These are phyloP conservation scores for Camarhynchus parvulus DNA, from an alignment of 2,113 vertebrate species.

Conservation along the genomic window DNA sequence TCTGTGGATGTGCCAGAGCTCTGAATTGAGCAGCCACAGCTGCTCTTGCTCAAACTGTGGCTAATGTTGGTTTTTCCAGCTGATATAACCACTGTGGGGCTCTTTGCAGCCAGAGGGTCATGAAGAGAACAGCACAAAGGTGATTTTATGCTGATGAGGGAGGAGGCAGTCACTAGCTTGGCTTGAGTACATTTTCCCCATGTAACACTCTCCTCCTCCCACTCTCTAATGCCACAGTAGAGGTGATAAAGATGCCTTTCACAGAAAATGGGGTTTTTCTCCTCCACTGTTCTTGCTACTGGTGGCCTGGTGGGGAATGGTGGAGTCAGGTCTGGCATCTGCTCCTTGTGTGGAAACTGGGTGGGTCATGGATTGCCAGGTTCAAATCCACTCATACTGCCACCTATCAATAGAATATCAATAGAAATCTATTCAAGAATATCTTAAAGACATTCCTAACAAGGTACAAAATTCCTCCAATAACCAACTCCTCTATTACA, in stretches of 20 bases:
- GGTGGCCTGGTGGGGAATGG: background rate
- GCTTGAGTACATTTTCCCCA: accelerated
- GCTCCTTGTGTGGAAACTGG: background rate
- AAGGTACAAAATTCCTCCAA: background rate
- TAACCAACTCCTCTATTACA: background rate
- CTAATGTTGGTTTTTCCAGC: background rate
- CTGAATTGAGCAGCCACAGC: background rate
- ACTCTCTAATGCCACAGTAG: background rate
- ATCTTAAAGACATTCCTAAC: background rate
- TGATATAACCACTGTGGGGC: accelerated
- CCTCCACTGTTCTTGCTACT: background rate
- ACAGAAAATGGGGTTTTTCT: background rate
- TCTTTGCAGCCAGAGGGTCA: background rate
- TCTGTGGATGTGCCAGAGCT: background rate
- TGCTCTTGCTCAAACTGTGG: background rate
- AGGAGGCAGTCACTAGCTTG: background rate
- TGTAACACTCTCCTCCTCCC: background rate
- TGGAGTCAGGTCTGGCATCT: background rate
- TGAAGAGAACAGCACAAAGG: background rate
- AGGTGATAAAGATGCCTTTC: background rate
- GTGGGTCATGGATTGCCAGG: background rate
- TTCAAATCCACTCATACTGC: background rate
- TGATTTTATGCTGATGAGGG: background rate
- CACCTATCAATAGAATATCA: background rate
- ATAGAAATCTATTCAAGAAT: background rate